phyloP scores from a whole-genome alignment of 2,113 vertebrate genomes.

The Acanthisitta chloris region DNA sequence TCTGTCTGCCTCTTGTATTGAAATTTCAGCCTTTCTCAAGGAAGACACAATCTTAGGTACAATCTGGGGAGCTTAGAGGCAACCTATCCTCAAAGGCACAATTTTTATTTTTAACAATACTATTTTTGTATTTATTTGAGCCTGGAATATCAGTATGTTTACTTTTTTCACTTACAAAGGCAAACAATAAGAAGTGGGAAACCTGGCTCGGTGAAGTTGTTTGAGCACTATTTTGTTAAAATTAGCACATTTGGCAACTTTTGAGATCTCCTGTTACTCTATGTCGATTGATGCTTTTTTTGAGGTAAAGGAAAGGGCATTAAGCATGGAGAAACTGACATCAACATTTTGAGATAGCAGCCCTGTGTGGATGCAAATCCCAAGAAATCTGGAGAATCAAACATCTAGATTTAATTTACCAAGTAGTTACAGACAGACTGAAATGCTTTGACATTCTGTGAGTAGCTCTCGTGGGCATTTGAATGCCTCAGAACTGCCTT shows the following conservation, averaged over 20 bases:
- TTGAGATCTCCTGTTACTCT: not conserved
- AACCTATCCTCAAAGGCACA: not conserved
- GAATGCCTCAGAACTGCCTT: not conserved
- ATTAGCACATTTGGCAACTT: not conserved
- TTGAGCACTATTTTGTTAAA: not conserved
- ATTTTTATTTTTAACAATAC: not conserved
- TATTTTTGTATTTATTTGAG: not conserved
- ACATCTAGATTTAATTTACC: not conserved
- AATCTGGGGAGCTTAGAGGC: accelerated
- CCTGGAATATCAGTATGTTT: not conserved
- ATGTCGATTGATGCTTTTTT: not conserved
- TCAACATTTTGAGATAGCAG: not conserved
- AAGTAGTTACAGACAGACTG: not conserved
- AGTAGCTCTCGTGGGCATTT: not conserved
- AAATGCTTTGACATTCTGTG: not conserved
- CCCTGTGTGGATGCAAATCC: not conserved
- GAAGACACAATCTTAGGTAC: not conserved
- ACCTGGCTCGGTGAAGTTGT: not conserved
- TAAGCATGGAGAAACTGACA: not conserved
- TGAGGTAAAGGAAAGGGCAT: not conserved
- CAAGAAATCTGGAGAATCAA: not conserved
- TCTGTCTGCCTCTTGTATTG: not conserved
- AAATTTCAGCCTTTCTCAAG: not conserved
- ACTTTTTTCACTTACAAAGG: not conserved
- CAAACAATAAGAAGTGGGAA: not conserved